Evolutionary conservation across 37 sponge, comb jelly and placozoan species (phyloP).

Genomic region (Dysidea cf. avara): DNA sequence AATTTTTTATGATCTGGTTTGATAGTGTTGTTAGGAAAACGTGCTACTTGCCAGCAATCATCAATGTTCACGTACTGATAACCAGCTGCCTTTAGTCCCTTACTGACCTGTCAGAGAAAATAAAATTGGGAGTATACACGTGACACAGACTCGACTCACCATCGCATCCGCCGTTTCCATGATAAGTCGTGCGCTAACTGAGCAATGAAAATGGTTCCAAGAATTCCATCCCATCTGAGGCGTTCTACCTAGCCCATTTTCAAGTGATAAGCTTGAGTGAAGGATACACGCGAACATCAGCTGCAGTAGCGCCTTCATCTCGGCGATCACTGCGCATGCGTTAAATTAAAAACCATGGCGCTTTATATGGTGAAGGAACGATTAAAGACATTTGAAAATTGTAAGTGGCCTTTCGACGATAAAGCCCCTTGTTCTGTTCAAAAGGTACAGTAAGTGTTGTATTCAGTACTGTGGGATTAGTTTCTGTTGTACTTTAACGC

Average conservation of each 20-base stretch:
- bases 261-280: slow-evolving; percentile 3
- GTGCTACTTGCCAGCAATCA: slow-evolving; percentile 77
- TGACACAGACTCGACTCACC: not conserved
- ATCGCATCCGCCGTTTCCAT: slow-evolving; percentile 57
- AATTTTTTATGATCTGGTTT: slow-evolving; percentile 59
- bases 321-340: too few relatives aligned
- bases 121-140: too few relatives aligned
- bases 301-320: too few relatives aligned
- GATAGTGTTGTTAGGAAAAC: slow-evolving; percentile 32
- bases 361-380: slow-evolving; percentile 66
- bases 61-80: slow-evolving; percentile 83
- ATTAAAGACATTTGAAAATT: slow-evolving; percentile 48
- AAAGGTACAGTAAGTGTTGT: slow-evolving; percentile 30
- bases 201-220: slow-evolving; percentile 74
- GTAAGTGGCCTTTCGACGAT: slow-evolving; percentile 69
- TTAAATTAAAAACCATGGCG: too few relatives aligned
- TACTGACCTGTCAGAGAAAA: not conserved
- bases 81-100: slow-evolving; percentile 49
- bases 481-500: too few relatives aligned
- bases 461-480: too few relatives aligned
- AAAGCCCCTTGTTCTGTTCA: slow-evolving; percentile 48
- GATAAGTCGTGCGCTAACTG: slow-evolving; percentile 46
- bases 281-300: too few relatives aligned
- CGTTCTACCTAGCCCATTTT: slow-evolving; percentile 72
- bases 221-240: slow-evolving; percentile 92